phyloP scores from a whole-genome alignment of 2,113 vertebrate species.

The Podarcis raffonei region DNA sequence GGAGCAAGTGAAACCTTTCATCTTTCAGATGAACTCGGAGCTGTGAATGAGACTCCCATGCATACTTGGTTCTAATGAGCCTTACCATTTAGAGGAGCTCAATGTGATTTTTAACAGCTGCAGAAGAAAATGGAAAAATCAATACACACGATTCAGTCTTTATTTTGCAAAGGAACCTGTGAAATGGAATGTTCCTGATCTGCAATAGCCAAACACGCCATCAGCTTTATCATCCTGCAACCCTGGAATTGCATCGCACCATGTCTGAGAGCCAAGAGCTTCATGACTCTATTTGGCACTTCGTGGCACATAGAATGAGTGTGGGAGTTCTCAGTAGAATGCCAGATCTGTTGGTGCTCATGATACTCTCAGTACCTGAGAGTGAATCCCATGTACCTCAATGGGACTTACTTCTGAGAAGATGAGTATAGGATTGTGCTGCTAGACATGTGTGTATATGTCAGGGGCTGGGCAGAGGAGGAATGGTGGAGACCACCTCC shows the following conservation, averaged over 20 bases:
- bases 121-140: conserved; percentile 3
- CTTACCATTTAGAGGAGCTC: neutral
- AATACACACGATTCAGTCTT: neutral
- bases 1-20: neutral
- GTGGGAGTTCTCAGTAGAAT: neutral
- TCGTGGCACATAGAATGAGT: neutral
- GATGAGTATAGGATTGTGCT: neutral
- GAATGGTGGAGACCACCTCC: too few species aligned
- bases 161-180: neutral
- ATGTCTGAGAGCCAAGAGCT: neutral
- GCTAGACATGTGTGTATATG: neutral
- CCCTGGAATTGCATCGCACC: neutral
- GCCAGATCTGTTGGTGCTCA: too few species aligned
- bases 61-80: neutral
- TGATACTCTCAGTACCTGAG: too few species aligned
- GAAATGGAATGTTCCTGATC: neutral
- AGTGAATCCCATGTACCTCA: too few species aligned
- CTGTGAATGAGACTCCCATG: neutral
- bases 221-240: neutral
- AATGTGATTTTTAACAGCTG: neutral
- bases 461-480: too few species aligned
- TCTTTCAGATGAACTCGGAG: neutral
- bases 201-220: neutral
- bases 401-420: too few species aligned
- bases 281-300: neutral